phyloP scores from a whole-genome alignment of 2,113 vertebrate genomes.

The Galeopterus variegatus region DNA sequence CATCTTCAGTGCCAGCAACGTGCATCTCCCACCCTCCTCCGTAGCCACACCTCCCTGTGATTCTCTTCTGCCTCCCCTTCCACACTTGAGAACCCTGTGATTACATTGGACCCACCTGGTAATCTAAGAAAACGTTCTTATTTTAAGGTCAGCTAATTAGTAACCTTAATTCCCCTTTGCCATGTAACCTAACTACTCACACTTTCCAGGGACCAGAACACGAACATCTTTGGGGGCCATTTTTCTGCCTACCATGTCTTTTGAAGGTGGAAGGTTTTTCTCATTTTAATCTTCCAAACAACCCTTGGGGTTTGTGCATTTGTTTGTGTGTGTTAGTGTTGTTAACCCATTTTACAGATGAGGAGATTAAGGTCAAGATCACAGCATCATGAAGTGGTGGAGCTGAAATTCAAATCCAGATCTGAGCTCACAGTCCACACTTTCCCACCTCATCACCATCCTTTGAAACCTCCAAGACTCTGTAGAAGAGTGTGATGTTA shows the following conservation, averaged over 20 bases:
- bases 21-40: fast-evolving
- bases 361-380: neutral
- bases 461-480: neutral
- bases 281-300: neutral
- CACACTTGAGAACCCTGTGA: neutral
- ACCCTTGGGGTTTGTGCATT: neutral
- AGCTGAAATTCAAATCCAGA: neutral
- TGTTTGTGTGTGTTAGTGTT: neutral
- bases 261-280: neutral
- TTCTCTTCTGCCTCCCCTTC: neutral
- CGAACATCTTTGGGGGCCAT: neutral
- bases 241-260: neutral
- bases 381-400: neutral
- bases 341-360: conserved; percentile 11
- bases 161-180: neutral
- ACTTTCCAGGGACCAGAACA: neutral
- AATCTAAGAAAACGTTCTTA: neutral
- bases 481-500: neutral
- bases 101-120: neutral
- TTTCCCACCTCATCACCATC: neutral
- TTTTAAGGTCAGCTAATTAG: neutral
- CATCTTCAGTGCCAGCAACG: neutral
- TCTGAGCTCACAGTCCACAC: neutral
- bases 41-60: neutral
- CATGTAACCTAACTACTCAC: neutral